Conservation (phyloP, 2,888 invertebrate genomes). For the Tineola bisselliella region DNA sequence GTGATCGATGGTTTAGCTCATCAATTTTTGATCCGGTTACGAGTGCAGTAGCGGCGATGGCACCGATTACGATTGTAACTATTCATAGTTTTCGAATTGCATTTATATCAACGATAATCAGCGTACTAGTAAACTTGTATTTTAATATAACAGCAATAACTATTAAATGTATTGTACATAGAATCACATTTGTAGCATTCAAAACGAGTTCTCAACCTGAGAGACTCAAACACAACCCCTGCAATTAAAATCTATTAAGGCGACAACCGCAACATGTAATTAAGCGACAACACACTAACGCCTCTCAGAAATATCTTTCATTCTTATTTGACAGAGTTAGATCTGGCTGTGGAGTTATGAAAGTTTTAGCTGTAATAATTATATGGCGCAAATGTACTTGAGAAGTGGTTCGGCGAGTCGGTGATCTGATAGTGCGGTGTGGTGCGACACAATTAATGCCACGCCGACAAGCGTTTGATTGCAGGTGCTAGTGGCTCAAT, state of each 20-base stretch:
- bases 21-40: slow-evolving; percentile 54
- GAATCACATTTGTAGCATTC: slow-evolving; percentile 1
- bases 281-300: slow-evolving; percentile 45
- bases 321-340: slow-evolving; percentile 44
- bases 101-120: slow-evolving; percentile 15
- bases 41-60: slow-evolving; percentile 47
- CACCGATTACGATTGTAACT: slow-evolving; percentile 26
- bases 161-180: slow-evolving; percentile 1
- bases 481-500: slow-evolving; percentile 37
- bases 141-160: slow-evolving; percentile 11
- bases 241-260: slow-evolving; percentile 62
- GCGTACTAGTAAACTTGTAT: slow-evolving; percentile 19
- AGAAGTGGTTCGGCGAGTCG: slow-evolving; percentile 26
- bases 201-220: slow-evolving; percentile 28
- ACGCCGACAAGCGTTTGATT: slow-evolving; percentile 49
- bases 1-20: slow-evolving; percentile 60
- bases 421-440: slow-evolving; percentile 35
- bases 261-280: slow-evolving; percentile 49
- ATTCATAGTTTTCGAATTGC: slow-evolving; percentile 9
- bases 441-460: slow-evolving; percentile 43
- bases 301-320: slow-evolving; percentile 50
- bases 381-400: slow-evolving; percentile 31
- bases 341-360: slow-evolving; percentile 33
- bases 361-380: slow-evolving; percentile 54
- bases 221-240: slow-evolving; percentile 18